A percentile compares a stretch with the other conserved stretches of the same genome.
These are phyloP conservation scores for Morelia viridis DNA, from an alignment of 2,797 vertebrate genomes.

Conservation along the genomic window DNA sequence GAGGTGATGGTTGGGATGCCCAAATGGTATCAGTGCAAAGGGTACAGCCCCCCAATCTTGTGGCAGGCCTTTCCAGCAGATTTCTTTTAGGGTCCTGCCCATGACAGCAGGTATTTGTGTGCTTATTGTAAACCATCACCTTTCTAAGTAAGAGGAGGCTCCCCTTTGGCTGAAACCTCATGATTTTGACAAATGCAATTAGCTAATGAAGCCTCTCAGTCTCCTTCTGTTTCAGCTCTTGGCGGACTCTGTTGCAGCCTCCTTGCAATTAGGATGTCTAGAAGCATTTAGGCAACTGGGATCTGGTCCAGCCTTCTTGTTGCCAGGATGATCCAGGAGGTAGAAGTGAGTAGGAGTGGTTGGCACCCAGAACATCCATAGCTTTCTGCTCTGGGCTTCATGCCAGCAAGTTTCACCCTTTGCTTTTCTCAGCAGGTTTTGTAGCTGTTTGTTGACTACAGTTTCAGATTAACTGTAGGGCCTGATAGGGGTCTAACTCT, in stretches of 20 bases:
- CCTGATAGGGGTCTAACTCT: not conserved
- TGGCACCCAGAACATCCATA: not conserved
- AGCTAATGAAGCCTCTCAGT: not conserved
- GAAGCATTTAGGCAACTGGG: constrained; percentile 12
- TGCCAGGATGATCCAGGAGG: constrained; percentile 6
- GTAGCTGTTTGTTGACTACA: not conserved
- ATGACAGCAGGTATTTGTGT: not conserved
- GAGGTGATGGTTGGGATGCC: not conserved
- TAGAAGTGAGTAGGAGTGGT: not conserved
- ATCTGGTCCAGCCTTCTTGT: not conserved
- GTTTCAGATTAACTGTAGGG: not conserved
- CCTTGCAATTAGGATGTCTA: not conserved
- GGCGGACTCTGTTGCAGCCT: not conserved
- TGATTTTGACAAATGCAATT: constrained; percentile 11
- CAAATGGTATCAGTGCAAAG: not conserved
- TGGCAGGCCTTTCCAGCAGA: not conserved
- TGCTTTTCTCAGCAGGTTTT: constrained; percentile 7
- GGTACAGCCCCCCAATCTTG: not conserved
- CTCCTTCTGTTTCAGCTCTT: not conserved
- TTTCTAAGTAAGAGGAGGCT: not conserved
- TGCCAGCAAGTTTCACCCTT: constrained; percentile 14
- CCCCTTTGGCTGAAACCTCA: fast-evolving
- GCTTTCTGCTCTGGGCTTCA: constrained; percentile 4
- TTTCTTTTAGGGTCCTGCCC: not conserved
- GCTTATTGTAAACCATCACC: not conserved